A percentile compares a stretch with the other conserved stretches of the same genome.
phyloP scores from a whole-genome alignment of 2,888 invertebrate species.

The Ctena decussata region DNA sequence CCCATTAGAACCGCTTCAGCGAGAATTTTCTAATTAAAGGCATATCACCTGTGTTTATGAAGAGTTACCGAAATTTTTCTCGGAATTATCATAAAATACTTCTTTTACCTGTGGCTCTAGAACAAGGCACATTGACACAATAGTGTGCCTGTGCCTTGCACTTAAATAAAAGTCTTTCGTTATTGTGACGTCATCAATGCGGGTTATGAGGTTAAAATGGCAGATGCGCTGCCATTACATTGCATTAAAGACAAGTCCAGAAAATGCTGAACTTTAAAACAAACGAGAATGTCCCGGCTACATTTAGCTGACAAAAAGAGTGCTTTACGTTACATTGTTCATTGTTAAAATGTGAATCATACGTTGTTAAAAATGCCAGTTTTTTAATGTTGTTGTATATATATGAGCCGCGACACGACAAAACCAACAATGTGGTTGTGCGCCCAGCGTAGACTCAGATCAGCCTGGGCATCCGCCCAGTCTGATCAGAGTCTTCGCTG shows the following conservation, averaged over 20 bases:
- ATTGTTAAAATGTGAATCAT: neutral
- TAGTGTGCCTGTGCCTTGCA: conserved; percentile 10
- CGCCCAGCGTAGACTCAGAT: no score
- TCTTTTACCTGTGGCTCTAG: no score
- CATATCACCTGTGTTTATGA: no score
- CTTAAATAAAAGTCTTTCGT: conserved; percentile 2
- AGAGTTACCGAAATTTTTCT: no score
- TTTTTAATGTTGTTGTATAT: neutral
- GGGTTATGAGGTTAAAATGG: neutral
- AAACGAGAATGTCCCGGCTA: conserved; percentile 55
- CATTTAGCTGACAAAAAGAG: conserved; percentile 25
- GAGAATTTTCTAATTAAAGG: no score
- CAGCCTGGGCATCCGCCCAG: no score
- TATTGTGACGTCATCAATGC: neutral
- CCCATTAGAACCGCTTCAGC: no score
- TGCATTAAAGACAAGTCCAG: neutral
- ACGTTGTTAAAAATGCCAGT: neutral
- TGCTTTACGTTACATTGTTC: conserved; percentile 43
- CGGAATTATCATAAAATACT: no score
- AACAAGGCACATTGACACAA: no score
- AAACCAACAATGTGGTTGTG: no score
- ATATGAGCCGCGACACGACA: no score
- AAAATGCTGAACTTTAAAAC: neutral
- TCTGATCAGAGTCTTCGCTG: no score
- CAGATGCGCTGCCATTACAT: neutral